Evolutionary conservation across 2,113 vertebrate genomes (phyloP), one percentile per base, ranked within the genome.

Genomic region (Odobenus rosmarus): DNA sequence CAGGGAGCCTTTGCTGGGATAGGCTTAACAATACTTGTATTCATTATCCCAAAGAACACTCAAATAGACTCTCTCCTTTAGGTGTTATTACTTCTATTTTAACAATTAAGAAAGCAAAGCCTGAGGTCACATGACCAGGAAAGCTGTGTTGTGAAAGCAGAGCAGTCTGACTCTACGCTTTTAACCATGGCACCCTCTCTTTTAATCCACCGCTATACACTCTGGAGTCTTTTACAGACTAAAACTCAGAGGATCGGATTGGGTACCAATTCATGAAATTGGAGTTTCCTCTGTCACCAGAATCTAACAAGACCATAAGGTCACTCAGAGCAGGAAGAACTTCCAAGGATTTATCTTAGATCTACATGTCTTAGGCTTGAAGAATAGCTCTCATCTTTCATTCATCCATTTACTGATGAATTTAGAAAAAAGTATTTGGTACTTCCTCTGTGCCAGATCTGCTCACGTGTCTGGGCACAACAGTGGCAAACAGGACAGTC

Each of bases 171-270:
- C 15, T 53, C 13, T 1, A n/a, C 0, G 24, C 7, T 13, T 42
- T 24, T 42, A 33, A 14, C 26, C 3, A 0, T 1, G 24, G 28
- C 2, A 3, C 23, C 21, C 16, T 9, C 6, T 31, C 28, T 42
- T 85, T 51, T 12, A 10, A 8, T 33, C 23, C 39, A 31, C 87
- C 31, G 23, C 3, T 46, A 0, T 69, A 3, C 9, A 14, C 5
- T 42, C 33, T 2, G 2, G 3, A 53, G 33, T 21, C 26, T 15
- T 76, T 31, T 14, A 11, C 3, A 12, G 36, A 71, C 14, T 24
- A 42, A 26, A 21, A 42, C 28, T 39, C 57, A 64, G 14, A 82
- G 8, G 9, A 72, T n/a, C 26, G 14, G 14, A 36, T 1, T 26
- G 33, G 16, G 31, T 26, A 1, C 24, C 90, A 87, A 87, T 15